phyloP scores from a whole-genome alignment of 2,113 vertebrate genomes.

The Euleptes europaea region DNA sequence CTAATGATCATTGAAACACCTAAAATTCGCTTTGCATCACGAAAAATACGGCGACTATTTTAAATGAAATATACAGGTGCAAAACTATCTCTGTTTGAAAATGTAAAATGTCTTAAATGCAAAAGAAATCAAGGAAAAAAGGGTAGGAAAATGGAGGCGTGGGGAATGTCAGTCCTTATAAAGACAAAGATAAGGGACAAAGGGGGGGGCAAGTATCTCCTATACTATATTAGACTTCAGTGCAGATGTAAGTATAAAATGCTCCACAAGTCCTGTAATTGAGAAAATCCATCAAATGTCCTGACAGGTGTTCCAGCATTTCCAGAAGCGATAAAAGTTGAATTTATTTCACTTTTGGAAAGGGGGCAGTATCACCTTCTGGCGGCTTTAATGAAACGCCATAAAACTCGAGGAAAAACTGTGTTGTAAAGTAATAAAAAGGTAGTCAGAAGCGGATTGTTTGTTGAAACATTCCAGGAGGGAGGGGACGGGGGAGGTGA shows the following conservation, averaged over 20 bases:
- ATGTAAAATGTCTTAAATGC: not conserved
- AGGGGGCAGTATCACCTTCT: constrained; percentile 87
- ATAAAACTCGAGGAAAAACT: constrained; percentile 86
- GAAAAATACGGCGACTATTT: not conserved
- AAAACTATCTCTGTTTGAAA: not conserved
- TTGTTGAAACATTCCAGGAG: constrained; percentile 59
- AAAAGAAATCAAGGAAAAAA: constrained; percentile 39
- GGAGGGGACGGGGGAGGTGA: not conserved
- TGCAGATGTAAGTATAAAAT: constrained; percentile 83
- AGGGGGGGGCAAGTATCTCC: constrained; percentile 44
- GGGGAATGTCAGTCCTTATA: constrained; percentile 73
- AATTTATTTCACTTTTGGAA: constrained; percentile 86
- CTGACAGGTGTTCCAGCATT: constrained; percentile 83
- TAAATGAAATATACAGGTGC: not conserved
- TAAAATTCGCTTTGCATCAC: not conserved
- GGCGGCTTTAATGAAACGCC: constrained; percentile 85
- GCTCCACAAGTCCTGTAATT: constrained; percentile 87
- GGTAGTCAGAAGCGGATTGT: constrained; percentile 71
- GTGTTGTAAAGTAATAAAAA: constrained; percentile 84
- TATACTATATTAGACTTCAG: constrained; percentile 63
- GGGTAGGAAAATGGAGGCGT: constrained; percentile 38
- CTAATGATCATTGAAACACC: not conserved
- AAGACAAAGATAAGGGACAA: constrained; percentile 71
- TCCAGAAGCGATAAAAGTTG: constrained; percentile 86
- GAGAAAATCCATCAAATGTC: constrained; percentile 84